Conservation (phyloP, 2,113 vertebrate species). For the Ceyx cyanopectus region DNA sequence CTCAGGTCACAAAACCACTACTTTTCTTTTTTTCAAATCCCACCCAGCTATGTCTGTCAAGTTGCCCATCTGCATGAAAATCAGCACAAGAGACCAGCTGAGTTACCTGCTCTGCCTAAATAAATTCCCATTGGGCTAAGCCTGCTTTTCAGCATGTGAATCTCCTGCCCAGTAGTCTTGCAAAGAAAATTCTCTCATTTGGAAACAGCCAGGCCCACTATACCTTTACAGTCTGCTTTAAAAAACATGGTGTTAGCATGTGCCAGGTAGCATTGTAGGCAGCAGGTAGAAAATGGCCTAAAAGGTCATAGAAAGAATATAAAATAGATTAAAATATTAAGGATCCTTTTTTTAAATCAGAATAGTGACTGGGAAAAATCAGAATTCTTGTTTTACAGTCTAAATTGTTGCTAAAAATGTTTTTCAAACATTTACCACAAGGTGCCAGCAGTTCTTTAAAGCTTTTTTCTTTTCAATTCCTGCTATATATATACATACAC, state of each 20-base stretch:
- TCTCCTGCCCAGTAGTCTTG: neutral
- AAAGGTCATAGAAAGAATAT: neutral
- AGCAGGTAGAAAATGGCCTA: neutral
- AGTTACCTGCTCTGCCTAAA: neutral
- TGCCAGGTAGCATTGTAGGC: neutral
- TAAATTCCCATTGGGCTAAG: neutral
- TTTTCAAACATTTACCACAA: constrained; percentile 74
- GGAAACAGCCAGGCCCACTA: neutral
- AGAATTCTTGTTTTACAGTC: neutral
- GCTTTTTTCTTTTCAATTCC: constrained; percentile 52
- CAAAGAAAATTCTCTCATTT: neutral
- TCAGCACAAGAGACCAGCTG: neutral
- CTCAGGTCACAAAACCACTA: neutral
- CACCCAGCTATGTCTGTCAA: neutral
- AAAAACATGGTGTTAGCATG: neutral
- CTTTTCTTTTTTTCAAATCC: neutral
- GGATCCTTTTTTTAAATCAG: neutral
- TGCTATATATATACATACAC: neutral
- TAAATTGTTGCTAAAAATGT: constrained; percentile 56
- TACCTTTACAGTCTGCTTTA: neutral
- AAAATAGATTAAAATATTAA: neutral
- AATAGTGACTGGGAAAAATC: neutral
- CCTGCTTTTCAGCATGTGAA: neutral
- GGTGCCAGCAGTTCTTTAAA: constrained; percentile 76
- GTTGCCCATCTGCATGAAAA: neutral